A percentile compares a stretch with the other conserved stretches of the same genome.
Conservation (phyloP, 2,888 invertebrate species). For the Sphaerophoria rueppellii region DNA sequence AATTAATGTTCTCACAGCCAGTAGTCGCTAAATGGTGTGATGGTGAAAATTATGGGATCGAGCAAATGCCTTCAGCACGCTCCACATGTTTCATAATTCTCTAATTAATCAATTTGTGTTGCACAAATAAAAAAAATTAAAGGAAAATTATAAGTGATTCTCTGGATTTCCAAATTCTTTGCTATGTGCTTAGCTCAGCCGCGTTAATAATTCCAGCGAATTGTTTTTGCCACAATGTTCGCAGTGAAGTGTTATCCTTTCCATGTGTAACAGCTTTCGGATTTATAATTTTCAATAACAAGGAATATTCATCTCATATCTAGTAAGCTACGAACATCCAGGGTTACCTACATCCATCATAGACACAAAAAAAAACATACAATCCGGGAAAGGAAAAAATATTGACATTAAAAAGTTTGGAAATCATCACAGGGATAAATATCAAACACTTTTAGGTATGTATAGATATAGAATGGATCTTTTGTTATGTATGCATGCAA, state of each 20-base stretch:
- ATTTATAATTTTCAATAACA: conserved; percentile 14
- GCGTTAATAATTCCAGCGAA: conserved; percentile 17
- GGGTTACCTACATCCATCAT: too few species aligned
- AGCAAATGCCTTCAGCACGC: conserved; percentile 16
- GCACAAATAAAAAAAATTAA: neutral
- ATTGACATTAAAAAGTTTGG: too few species aligned
- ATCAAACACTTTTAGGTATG: too few species aligned
- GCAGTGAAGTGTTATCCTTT: conserved; percentile 45
- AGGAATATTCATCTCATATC: conserved; percentile 20
- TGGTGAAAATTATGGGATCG: conserved; percentile 38
- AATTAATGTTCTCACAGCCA: conserved; percentile 39
- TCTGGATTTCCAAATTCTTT: conserved; percentile 12
- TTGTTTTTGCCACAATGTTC: neutral
- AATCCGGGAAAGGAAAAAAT: too few species aligned
- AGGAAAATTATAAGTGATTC: neutral
- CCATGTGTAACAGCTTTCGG: conserved; percentile 33
- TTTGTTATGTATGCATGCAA: too few species aligned
- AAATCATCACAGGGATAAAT: too few species aligned
- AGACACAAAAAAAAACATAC: too few species aligned
- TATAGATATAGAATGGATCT: too few species aligned
- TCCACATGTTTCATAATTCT: conserved; percentile 42
- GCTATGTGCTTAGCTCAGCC: neutral
- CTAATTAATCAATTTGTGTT: conserved; percentile 48
- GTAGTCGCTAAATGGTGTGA: conserved; percentile 22
- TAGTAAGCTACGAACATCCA: neutral